phyloP scores from a whole-genome alignment of 1,140 invertebrate species.

The Alviniconcha marisindica region DNA sequence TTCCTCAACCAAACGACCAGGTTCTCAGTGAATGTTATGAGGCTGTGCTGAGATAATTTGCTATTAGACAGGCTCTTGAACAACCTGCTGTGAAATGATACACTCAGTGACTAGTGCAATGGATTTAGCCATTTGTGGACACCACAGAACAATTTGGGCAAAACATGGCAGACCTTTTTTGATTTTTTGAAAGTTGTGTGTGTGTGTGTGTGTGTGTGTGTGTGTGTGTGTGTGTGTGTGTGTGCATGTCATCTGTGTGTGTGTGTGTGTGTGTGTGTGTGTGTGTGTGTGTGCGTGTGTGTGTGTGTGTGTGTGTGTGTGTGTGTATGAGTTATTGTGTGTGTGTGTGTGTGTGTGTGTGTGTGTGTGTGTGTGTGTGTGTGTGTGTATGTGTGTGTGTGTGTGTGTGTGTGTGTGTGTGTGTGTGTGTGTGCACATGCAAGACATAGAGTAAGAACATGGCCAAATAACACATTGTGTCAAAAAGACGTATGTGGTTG shows the following conservation, averaged over 20 bases:
- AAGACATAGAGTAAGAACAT: not conserved
- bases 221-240: constrained; percentile 14
- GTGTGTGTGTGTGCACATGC: constrained; percentile 21
- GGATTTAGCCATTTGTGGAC: not conserved
- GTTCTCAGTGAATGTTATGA: too few relatives aligned
- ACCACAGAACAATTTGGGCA: not conserved
- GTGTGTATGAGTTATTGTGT: constrained; percentile 19
- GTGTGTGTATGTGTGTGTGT: not conserved
- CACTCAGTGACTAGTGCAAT: not conserved
- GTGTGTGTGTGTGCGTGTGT: not conserved
- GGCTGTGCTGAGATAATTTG: not conserved
- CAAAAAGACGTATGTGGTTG: too few relatives aligned
- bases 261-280: not conserved
- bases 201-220: constrained; percentile 5
- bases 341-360: not conserved
- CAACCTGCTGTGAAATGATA: not conserved
- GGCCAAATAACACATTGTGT: too few relatives aligned
- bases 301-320: not conserved
- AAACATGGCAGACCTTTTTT: too few relatives aligned
- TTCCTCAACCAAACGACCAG: too few relatives aligned
- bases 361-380: not conserved
- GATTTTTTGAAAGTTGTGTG: too few relatives aligned
- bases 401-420: constrained; percentile 11
- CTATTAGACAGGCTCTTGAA: not conserved
- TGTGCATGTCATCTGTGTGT: not conserved